Conservation (phyloP, 2,888 invertebrate species). For the Mesochorus sp. region DNA sequence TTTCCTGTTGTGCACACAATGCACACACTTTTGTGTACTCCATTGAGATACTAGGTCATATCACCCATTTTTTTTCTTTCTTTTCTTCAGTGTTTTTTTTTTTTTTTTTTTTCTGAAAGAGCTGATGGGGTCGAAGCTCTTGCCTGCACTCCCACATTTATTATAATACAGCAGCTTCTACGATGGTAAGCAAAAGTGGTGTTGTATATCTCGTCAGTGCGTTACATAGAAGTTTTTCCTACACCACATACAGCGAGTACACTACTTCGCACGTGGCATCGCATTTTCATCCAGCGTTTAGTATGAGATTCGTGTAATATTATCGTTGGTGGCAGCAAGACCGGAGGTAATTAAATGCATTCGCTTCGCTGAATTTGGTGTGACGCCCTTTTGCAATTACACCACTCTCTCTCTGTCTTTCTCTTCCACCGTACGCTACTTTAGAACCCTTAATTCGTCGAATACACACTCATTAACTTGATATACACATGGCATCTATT, state of each 20-base stretch:
- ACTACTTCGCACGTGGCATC: neutral
- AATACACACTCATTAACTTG: constrained; percentile 17
- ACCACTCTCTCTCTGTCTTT: too few species aligned
- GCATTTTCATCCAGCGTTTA: constrained; percentile 44
- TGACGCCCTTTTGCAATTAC: constrained; percentile 48
- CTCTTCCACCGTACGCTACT: constrained; percentile 1
- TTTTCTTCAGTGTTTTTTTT: too few species aligned
- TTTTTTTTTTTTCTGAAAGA: too few species aligned
- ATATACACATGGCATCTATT: too few species aligned
- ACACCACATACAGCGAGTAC: too few species aligned
- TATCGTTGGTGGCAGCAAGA: constrained; percentile 20
- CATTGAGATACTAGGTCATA: neutral
- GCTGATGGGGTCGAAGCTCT: too few species aligned
- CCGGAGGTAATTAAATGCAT: constrained; percentile 51
- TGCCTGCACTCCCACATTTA: too few species aligned
- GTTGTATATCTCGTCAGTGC: too few species aligned
- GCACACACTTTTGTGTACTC: constrained; percentile 14
- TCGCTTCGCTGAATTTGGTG: constrained; percentile 46
- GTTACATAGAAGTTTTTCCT: neutral
- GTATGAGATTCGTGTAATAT: constrained; percentile 54
- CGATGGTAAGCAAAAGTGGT: too few species aligned
- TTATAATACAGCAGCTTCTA: too few species aligned
- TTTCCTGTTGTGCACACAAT: constrained; percentile 12
- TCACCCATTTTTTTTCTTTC: constrained; percentile 16
- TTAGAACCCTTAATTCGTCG: neutral